Base-by-base conservation (phyloP, 1,140 invertebrate species). In the Platorchestia sp. region DNA sequence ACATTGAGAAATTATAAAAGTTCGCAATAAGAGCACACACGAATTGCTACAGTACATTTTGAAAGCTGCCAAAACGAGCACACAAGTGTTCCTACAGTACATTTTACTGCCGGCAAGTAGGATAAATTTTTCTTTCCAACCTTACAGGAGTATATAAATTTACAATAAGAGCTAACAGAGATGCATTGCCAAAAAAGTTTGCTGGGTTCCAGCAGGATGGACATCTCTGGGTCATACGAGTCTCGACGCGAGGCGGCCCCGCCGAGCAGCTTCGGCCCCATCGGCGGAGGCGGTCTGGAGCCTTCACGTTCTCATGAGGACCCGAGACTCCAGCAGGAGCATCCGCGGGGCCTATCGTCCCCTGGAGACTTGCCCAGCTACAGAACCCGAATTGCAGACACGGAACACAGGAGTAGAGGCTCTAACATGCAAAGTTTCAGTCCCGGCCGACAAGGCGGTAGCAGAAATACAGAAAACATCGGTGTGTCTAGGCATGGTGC, bases 361-460 rank as follows among this genome's bases (percentile, higher is more conserved):
- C 41, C 87, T 89, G 45, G 45, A 36, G 51, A 75, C n/a, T 44
- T 59, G 95, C 95, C 19, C 45, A 44, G 42, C 47, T 86, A 59
- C 95, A 10, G 86, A 44, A 40, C 43, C 51, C 51, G 86, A 40
- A n/a, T 59, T 27, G 91, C 43, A 93, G 89, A 36, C 41, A n/a
- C 45, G 47, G 6, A 41, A 36, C 45, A 42, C 59, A 75, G n/a
- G n/a, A 87, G 7, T n/a, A 45, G 90, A 90, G 90, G 96, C 95
- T 90, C 86, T 36, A 36, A 86, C 89, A 47, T 90, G 53, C 95
- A 47, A 40, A 93, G 45, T 47, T 93, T n/a, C 45, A 47, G 91
- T 27, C 0, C 91, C 7, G 44, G 91, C 36, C 43, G 91, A 45
- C 87, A 90, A 5, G 41, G 87, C 44, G 43, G 43, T 6, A 44